Evolutionary conservation across 2,797 vertebrate species (phyloP).

Genomic region (Etheostoma nigrum): DNA sequence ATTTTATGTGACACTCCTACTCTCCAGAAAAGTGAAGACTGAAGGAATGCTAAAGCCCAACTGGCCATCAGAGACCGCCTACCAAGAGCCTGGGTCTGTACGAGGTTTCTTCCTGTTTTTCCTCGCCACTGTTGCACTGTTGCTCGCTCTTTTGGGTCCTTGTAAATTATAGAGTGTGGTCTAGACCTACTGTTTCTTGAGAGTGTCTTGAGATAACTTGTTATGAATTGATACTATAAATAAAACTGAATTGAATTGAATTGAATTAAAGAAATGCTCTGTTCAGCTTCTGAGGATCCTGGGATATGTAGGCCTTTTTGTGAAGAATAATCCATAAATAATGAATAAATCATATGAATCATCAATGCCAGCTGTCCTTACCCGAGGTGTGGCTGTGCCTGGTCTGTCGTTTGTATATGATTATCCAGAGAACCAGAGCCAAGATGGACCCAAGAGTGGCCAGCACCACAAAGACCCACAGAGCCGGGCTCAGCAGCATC

Average conservation of each 20-base stretch:
- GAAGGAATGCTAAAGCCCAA: not conserved
- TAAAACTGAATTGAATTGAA: too few species aligned
- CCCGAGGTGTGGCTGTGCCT: constrained; percentile 53
- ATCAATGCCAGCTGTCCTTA: constrained; percentile 22
- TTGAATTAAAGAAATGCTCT: not conserved
- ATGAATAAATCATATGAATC: not conserved
- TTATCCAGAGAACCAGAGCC: constrained; percentile 74
- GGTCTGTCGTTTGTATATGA: constrained; percentile 71
- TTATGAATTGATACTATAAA: too few species aligned
- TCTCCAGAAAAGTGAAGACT: not conserved
- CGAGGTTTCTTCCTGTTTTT: too few species aligned
- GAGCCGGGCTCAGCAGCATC: constrained; percentile 36
- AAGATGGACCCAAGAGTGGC: constrained; percentile 65
- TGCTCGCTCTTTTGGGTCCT: too few species aligned
- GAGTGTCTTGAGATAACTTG: too few species aligned
- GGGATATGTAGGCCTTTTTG: not conserved
- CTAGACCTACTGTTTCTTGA: too few species aligned
- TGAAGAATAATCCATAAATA: not conserved
- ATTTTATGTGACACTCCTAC: not conserved
- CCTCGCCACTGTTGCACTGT: too few species aligned
- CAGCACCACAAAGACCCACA: constrained; percentile 75
- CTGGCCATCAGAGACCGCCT: too few species aligned
- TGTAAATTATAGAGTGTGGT: too few species aligned
- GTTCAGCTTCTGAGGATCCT: not conserved
- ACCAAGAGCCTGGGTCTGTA: too few species aligned